These are phyloP conservation scores for Mythimna albipuncta DNA, from an alignment of 2,888 invertebrate genomes.

Conservation along the genomic window DNA sequence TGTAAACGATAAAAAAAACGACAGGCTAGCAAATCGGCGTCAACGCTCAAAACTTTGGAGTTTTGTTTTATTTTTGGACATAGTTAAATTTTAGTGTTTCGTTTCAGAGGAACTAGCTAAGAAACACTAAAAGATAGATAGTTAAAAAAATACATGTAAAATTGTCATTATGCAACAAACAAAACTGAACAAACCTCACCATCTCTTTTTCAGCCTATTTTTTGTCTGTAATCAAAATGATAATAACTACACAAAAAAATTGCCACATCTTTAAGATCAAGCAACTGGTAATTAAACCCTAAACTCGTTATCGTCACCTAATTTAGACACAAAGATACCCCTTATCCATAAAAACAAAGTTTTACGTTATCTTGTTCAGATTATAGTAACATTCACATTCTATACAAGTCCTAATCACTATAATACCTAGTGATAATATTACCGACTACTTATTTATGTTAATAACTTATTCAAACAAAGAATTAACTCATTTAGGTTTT, in stretches of 20 bases:
- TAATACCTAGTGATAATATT: conserved; percentile 21
- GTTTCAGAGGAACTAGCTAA: too few species aligned
- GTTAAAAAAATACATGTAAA: too few species aligned
- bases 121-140: too few species aligned
- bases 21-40: too few species aligned
- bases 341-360: conserved; percentile 40
- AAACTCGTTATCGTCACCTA: conserved; percentile 51
- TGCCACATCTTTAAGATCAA: neutral
- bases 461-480: conserved; percentile 36
- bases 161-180: too few species aligned
- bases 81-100: too few species aligned
- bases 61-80: too few species aligned
- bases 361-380: conserved; percentile 46
- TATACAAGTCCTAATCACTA: conserved; percentile 24
- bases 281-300: conserved; percentile 13
- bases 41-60: too few species aligned
- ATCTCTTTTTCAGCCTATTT: too few species aligned
- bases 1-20: too few species aligned
- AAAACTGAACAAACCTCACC: too few species aligned
- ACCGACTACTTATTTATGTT: conserved; percentile 4
- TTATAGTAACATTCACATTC: conserved; percentile 39
- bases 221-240: too few species aligned
- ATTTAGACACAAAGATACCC: conserved; percentile 44
- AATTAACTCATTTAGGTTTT: neutral
- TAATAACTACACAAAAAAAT: neutral